Base-by-base conservation (phyloP, 2,888 invertebrate genomes). In the Eupithecia tripunctaria region DNA sequence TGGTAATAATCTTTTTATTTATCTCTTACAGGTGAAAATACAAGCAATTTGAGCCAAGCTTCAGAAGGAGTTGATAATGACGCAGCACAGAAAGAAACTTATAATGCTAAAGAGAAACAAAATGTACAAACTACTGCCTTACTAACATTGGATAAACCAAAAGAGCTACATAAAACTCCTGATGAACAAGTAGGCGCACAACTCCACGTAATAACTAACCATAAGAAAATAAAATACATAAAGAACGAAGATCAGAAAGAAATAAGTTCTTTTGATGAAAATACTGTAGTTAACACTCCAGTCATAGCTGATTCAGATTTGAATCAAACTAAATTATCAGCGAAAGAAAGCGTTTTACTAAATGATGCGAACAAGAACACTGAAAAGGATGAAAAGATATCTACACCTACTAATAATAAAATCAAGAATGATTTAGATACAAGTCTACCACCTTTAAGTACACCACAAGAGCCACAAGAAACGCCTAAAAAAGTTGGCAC, bases 251-350 rank as follows among this genome's bases (percentile, higher is more conserved):
- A 29, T 51, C 47, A 43, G 18, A 47, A 41, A 18, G 36, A 38
- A 66, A 68, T 18, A 36, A 14, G 36, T 18, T 6, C 12, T 5
- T n/a, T n/a, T n/a, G n/a, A n/a, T n/a, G 25, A 21, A 29, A 41
- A 60, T 41, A 27, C 41, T 15, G 25, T 64, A 59, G 32, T 56
- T 15, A 59, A 51, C 51, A 21, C 51, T 21, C 51, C 72, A 60
- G 38, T 67, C 14, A 68, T 12, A 38, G 69, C 67, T 68, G 25
- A 32, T 12, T 59, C 62, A 74, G 78, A 78, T 56, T 41, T n/a
- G 1, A 60, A 67, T 56, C 76, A 78, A n/a, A 32, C 67, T 25
- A 64, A 56, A 64, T 27, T 36, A 21, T 63, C 32, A 56, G 27
- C n/a, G 51, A 67, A 43, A 60, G 29, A 43, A 71, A 1, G 5